A percentile compares a stretch with the other conserved stretches of the same genome.
phyloP scores from a whole-genome alignment of 2,888 invertebrate genomes.

The Stomorhina lunata region DNA sequence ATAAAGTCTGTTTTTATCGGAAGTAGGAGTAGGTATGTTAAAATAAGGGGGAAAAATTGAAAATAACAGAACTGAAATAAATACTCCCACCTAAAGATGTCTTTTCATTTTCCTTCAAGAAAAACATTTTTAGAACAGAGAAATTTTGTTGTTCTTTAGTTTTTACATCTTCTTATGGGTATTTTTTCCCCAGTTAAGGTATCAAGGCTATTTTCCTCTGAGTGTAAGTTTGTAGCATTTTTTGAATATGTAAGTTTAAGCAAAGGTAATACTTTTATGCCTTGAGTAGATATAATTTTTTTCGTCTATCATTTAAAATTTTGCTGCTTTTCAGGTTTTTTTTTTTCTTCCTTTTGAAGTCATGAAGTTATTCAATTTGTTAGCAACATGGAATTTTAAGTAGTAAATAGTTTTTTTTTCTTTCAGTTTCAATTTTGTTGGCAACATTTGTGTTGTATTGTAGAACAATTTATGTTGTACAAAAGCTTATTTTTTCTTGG shows the following conservation, averaged over 20 bases:
- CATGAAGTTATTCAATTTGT: conserved; percentile 68
- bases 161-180: too few relatives aligned
- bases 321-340: background rate
- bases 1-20: background rate
- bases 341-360: conserved; percentile 60
- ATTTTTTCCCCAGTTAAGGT: conserved; percentile 4
- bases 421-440: background rate
- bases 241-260: background rate
- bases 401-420: conserved; percentile 60
- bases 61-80: background rate
- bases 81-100: conserved; percentile 39
- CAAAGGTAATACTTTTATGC: conserved; percentile 32
- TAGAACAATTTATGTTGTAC: background rate
- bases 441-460: background rate
- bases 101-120: conserved; percentile 23
- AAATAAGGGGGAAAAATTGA: background rate
- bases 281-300: conserved; percentile 32
- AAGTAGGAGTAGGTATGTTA: background rate
- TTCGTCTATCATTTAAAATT: conserved; percentile 12
- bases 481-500: conserved; percentile 16
- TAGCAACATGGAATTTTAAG: conserved; percentile 67
- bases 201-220: conserved; percentile 41
- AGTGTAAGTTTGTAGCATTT: background rate
- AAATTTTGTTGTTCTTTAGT: conserved; percentile 23
- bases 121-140: conserved; percentile 16